Conservation (phyloP, 2,113 vertebrate species). For the Eptesicus fuscus region DNA sequence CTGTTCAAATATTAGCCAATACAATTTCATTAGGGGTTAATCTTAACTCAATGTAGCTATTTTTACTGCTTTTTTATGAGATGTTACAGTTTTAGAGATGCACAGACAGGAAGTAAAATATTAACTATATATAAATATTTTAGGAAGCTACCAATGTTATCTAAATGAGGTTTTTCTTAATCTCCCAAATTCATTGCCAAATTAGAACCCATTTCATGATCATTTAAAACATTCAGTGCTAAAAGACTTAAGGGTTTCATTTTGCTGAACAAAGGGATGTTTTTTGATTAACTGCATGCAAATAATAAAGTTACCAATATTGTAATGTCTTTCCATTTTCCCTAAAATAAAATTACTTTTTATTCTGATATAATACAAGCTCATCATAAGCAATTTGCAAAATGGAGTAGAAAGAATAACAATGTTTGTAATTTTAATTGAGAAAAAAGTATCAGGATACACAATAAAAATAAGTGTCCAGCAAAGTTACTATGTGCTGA, state of each 20-base stretch:
- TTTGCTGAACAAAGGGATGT: conserved; percentile 6
- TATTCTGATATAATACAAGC: neutral
- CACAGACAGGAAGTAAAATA: conserved; percentile 75
- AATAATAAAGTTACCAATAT: conserved; percentile 15
- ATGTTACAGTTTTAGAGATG: conserved; percentile 20
- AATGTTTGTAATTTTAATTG: neutral
- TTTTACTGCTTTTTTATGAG: conserved; percentile 71
- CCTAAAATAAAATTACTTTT: conserved; percentile 23
- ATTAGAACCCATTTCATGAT: neutral
- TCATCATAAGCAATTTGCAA: neutral
- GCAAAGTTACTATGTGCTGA: neutral
- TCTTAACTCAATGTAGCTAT: conserved; percentile 71
- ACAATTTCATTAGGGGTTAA: conserved; percentile 73
- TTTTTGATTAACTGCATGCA: neutral
- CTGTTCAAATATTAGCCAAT: conserved; percentile 75
- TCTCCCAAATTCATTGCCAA: neutral
- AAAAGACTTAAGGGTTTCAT: conserved; percentile 24
- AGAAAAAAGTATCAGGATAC: neutral
- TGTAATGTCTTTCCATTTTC: neutral
- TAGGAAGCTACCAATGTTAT: conserved; percentile 62
- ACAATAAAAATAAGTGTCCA: neutral
- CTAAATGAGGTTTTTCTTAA: conserved; percentile 52
- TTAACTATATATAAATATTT: conserved; percentile 81
- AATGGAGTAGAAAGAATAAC: neutral
- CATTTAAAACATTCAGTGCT: neutral